These are phyloP conservation scores for Lapara coniferarum DNA, from an alignment of 2,888 invertebrate genomes.

Conservation along the genomic window DNA sequence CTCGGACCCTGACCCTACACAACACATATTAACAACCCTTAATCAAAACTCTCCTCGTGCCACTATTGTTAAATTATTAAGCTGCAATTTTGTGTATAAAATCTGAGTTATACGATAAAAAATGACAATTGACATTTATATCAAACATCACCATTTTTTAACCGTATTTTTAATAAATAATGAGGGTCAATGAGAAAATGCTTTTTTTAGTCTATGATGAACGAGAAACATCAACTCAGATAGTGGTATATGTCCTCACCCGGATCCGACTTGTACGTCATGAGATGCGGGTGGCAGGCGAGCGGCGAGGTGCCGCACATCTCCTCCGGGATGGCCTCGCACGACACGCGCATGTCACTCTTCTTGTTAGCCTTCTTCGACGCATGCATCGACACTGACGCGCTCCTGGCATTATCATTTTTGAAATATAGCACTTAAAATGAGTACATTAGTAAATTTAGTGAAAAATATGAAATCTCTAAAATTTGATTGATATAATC, in stretches of 20 bases:
- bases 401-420: conserved; percentile 40
- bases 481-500: too few species aligned
- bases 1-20: conserved; percentile 52
- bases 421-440: neutral
- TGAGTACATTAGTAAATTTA: too few species aligned
- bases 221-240: too few species aligned
- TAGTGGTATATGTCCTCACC: conserved; percentile 43
- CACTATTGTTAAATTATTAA: too few species aligned
- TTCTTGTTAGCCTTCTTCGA: conserved; percentile 86
- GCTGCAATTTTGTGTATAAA: too few species aligned
- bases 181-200: too few species aligned
- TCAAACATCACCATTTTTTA: neutral
- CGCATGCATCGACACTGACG: conserved; percentile 67
- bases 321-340: conserved; percentile 96
- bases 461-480: too few species aligned
- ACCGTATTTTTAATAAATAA: too few species aligned
- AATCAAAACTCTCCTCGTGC: too few species aligned
- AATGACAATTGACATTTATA: too few species aligned
- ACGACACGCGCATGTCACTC: conserved; percentile 92
- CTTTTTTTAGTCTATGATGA: too few species aligned
- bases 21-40: conserved; percentile 24
- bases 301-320: conserved; percentile 91
- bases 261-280: conserved; percentile 75
- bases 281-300: conserved; percentile 43
- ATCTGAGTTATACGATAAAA: too few species aligned